phyloP scores from a whole-genome alignment of 2,797 vertebrate genomes.

The Anguilla obscura region DNA sequence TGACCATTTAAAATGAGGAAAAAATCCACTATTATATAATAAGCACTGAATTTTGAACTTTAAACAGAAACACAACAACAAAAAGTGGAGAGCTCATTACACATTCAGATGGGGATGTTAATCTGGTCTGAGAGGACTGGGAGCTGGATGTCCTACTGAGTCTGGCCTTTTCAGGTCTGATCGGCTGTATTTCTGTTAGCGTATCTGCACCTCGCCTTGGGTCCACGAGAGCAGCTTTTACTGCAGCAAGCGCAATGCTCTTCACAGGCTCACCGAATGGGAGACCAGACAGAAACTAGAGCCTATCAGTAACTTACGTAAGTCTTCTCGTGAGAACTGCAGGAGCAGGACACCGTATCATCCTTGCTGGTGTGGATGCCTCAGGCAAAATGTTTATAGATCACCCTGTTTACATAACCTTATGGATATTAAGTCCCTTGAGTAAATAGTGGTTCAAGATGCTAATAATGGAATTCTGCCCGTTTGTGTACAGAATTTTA shows the following conservation, averaged over 20 bases:
- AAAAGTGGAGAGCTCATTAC: constrained; percentile 39
- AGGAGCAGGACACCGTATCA: background rate
- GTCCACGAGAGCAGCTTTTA: background rate
- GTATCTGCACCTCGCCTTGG: constrained; percentile 6
- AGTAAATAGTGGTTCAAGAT: background rate
- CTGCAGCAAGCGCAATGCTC: constrained; percentile 25
- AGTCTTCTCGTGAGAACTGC: background rate
- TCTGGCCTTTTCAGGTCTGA: constrained; percentile 59
- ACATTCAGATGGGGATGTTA: constrained; percentile 43
- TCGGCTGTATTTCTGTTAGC: constrained; percentile 50
- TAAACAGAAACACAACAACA: background rate
- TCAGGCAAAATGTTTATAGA: background rate
- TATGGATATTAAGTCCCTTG: background rate
- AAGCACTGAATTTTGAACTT: background rate
- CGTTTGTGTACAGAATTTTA: background rate
- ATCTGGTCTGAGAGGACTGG: constrained; percentile 53
- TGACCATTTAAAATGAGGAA: background rate
- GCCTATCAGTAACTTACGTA: background rate
- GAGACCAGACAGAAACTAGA: background rate
- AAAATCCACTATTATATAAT: background rate
- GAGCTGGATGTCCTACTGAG: constrained; percentile 48
- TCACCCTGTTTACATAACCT: background rate
- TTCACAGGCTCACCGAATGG: background rate
- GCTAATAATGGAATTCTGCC: background rate
- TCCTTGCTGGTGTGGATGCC: background rate